These are phyloP conservation scores for Oscheius myriophilus DNA, from an alignment of 2,888 invertebrate species.

Conservation along the genomic window DNA sequence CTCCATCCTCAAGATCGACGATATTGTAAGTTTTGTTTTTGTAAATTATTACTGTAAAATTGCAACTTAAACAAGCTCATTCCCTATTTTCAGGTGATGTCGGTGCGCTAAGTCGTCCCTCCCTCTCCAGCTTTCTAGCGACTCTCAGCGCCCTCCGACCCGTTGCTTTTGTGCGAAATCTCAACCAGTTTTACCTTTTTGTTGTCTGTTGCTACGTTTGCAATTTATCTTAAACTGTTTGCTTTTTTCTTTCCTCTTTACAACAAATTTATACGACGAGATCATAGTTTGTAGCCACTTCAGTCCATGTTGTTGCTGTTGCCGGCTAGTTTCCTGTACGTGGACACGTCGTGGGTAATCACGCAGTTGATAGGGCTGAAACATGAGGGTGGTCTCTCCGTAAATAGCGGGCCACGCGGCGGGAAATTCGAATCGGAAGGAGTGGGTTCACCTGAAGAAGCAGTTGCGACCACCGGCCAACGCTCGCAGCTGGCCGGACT, in stretches of 20 bases:
- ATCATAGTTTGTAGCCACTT: background rate
- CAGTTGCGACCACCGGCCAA: slow-evolving; percentile 62
- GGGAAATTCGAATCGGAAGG: background rate
- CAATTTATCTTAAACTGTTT: slow-evolving; percentile 18
- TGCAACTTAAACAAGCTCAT: background rate
- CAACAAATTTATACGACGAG: background rate
- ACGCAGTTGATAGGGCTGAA: slow-evolving; percentile 69
- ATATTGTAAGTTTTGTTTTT: slow-evolving; percentile 79
- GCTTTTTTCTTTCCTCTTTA: background rate
- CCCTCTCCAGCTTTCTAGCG: background rate
- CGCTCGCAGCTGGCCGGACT: slow-evolving; percentile 50
- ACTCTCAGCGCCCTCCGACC: slow-evolving; percentile 7
- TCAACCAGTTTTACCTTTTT: slow-evolving; percentile 10
- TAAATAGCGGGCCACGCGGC: background rate
- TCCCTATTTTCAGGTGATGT: slow-evolving; percentile 53
- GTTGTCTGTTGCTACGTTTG: slow-evolving; percentile 28
- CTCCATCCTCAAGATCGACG: slow-evolving; percentile 98
- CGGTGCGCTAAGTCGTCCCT: slow-evolving; percentile 58
- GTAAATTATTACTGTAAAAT: background rate
- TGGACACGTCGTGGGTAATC: slow-evolving; percentile 60
- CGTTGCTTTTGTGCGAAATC: slow-evolving; percentile 18
- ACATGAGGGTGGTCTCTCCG: background rate
- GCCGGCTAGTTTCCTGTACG: slow-evolving; percentile 56
- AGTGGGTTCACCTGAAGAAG: slow-evolving; percentile 36
- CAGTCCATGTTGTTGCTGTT: background rate